Evolutionary conservation across 92 coral and sea anemone genomes (phyloP).

Genomic region (Epizoanthus fatuus): DNA sequence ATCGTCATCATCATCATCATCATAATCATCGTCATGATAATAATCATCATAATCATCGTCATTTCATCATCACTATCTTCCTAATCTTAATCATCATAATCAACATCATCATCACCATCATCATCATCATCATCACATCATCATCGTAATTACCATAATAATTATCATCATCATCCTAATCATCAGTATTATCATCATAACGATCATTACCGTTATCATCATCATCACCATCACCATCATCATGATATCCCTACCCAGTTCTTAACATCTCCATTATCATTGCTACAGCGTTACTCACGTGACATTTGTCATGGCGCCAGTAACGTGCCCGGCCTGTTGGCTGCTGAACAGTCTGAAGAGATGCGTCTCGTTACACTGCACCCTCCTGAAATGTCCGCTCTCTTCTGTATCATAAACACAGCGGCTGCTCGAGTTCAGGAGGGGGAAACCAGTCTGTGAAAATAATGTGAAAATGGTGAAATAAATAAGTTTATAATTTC

Average conservation of each 20-base stretch:
- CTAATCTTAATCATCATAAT: too few species aligned
- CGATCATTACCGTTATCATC: too few species aligned
- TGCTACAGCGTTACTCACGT: slow-evolving; percentile 54
- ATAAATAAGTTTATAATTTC: neutral
- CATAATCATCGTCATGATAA: too few species aligned
- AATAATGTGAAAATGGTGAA: neutral
- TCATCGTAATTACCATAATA: too few species aligned
- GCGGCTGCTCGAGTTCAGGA: slow-evolving; percentile 65
- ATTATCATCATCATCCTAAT: too few species aligned
- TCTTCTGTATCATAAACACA: slow-evolving; percentile 58
- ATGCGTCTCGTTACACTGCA: slow-evolving; percentile 83
- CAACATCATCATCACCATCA: too few species aligned
- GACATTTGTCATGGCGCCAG: slow-evolving; percentile 76
- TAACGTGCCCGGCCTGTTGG: slow-evolving; percentile 27
- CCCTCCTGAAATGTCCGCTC: slow-evolving; percentile 46
- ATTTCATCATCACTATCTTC: too few species aligned
- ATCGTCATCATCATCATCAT: too few species aligned
- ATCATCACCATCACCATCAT: neutral
- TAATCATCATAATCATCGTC: too few species aligned
- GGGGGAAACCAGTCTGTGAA: slow-evolving; percentile 53
- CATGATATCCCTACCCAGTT: too few species aligned
- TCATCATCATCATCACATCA: too few species aligned
- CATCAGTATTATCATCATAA: neutral
- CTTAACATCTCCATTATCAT: neutral
- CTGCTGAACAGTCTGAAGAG: slow-evolving; percentile 74